phyloP scores from a whole-genome alignment of 1,140 invertebrate species.

The Pogonognathellus flavescens region DNA sequence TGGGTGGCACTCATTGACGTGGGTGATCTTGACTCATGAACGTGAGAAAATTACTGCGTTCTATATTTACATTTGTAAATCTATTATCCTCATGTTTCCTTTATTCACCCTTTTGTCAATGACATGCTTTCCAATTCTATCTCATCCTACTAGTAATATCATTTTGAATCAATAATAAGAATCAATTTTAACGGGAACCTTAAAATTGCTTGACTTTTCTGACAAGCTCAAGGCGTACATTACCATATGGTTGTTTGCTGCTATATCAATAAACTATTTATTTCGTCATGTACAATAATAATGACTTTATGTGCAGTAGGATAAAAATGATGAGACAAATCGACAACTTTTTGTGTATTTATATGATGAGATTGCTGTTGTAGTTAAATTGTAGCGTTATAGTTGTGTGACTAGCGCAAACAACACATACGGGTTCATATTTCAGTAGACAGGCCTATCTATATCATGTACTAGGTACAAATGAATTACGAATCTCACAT shows the following conservation, averaged over 20 bases:
- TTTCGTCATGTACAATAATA: too few relatives aligned
- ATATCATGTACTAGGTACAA: too few relatives aligned
- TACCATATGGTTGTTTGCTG: neutral
- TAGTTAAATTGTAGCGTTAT: too few relatives aligned
- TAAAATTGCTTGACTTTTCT: neutral
- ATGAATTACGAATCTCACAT: too few relatives aligned
- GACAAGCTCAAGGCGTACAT: neutral
- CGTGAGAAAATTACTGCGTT: conserved; percentile 40
- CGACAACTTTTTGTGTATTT: too few relatives aligned
- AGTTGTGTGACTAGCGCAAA: too few relatives aligned
- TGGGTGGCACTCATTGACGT: conserved; percentile 33
- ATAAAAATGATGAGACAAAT: too few relatives aligned
- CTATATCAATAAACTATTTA: neutral
- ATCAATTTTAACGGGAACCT: conserved; percentile 24
- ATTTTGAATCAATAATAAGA: neutral
- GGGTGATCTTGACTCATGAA: conserved; percentile 37
- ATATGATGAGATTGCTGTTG: too few relatives aligned
- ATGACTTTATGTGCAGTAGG: too few relatives aligned
- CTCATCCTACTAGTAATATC: conserved; percentile 25
- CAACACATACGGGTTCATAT: too few relatives aligned
- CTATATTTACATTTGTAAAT: conserved; percentile 20
- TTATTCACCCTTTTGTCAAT: conserved; percentile 22
- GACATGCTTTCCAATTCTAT: neutral
- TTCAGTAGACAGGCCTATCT: too few relatives aligned
- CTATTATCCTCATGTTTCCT: neutral